Percentiles rank a stretch among this genome's conserved stretches.
Conservation (phyloP, 2,113 vertebrate genomes). For the Nerophis lumbriciformis region DNA sequence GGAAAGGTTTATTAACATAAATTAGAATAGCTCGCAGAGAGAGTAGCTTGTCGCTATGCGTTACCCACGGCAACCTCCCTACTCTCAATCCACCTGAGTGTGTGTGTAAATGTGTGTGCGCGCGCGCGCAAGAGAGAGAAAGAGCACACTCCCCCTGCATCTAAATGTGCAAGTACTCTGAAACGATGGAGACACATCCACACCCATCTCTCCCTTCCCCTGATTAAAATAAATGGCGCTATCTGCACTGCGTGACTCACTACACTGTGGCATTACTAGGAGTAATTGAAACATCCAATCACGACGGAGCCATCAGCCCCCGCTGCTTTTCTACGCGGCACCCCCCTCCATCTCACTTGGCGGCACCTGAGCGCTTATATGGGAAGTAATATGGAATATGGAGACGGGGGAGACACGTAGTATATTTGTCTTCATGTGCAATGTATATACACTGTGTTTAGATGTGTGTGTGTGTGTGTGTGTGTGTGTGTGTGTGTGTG, state of each 20-base stretch:
- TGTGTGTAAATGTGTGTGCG: conserved; percentile 24
- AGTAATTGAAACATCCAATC: conserved; percentile 77
- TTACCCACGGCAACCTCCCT: conserved; percentile 74
- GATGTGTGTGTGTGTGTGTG: conserved; percentile 40
- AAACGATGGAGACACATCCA: conserved; percentile 67
- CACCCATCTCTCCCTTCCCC: conserved; percentile 68
- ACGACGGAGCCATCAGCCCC: conserved; percentile 66
- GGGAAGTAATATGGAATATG: conserved; percentile 55
- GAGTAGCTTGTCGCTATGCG: conserved; percentile 69
- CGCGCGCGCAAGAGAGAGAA: conserved; percentile 25
- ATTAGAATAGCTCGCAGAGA: conserved; percentile 74
- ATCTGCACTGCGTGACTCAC: conserved; percentile 74
- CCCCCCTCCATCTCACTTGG: conserved; percentile 64
- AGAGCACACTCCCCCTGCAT: conserved; percentile 53
- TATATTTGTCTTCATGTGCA: conserved; percentile 13
- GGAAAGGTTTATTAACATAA: conserved; percentile 76
- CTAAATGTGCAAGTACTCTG: conserved; percentile 67
- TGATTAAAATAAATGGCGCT: conserved; percentile 77
- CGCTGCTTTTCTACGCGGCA: conserved; percentile 13
- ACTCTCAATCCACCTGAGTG: conserved; percentile 62
- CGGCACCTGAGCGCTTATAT: conserved; percentile 61
- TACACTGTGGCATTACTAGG: conserved; percentile 73
- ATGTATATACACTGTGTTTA: conserved; percentile 11
- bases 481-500: conserved; percentile 46
- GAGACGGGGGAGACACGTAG: conserved; percentile 1